Evolutionary conservation across 2,888 invertebrate species (phyloP), one percentile per base, ranked within the genome.

Genomic region (Nipponacmea schrenckii): DNA sequence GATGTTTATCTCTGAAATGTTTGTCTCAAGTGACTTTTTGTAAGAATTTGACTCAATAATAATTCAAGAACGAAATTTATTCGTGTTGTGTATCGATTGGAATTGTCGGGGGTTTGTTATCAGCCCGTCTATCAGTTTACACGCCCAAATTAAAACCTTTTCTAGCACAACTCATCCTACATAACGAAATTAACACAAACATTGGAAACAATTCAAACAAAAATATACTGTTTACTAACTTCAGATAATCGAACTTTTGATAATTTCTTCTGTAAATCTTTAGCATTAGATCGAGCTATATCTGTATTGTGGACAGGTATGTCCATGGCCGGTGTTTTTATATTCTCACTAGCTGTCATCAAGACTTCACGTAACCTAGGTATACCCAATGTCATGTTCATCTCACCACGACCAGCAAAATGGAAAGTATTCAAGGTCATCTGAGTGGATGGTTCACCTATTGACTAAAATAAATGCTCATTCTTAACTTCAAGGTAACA

Each of bases 391-490:
- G 99, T 99, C 0, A 99, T 98, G 91, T 99, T 99, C 98, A 99
- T 99, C 90, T 99, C 99, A 91, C 98, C 98, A 90, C 98, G 93
- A 86, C 99, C 99, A 83, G 99, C 99, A 89, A 99, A 99, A 88
- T 99, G 99, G 90, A 99, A 99, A 62, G 99, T 99, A 89, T 99
- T 99, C 87, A 99, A 90, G 84, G 99, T 99, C 99, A 99, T 99
- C 92, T 99, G 99, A 73, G 99, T 99, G 1, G 98, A 98, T 0
- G 99, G 99, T 90, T 99, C 99, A 72, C 99, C 99, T 75, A 99
- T 94, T 0, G 97, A 97, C 90, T 91, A 2, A 84, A 80, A 67
- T 69, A 62, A 71, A 39, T 39, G 39, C 39, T 39, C 39, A 39
- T 39, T 39, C 39, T 8, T 8, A 39, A 8, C 39, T 39, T 5